Evolutionary conservation across 2,888 invertebrate species (phyloP).

Genomic region (Agonum fuliginosum): DNA sequence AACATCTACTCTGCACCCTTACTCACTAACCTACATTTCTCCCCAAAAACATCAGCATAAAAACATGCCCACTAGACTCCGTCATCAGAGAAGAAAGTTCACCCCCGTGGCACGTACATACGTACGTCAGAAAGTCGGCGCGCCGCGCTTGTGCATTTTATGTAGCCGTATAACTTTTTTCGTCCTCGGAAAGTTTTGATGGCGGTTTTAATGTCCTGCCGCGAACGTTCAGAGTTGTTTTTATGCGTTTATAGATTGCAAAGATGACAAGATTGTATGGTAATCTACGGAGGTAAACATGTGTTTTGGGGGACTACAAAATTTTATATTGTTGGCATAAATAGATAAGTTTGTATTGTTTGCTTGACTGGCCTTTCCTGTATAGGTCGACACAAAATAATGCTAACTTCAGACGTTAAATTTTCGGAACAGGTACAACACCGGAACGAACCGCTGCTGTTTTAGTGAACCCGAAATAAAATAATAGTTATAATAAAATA

Average conservation of each 20-base stretch:
- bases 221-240: constrained; percentile 15
- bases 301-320: too few relatives aligned
- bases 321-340: too few relatives aligned
- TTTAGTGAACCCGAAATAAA: too few relatives aligned
- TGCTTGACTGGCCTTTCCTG: too few relatives aligned
- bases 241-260: constrained; percentile 33
- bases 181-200: constrained; percentile 23
- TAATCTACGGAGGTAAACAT: too few relatives aligned
- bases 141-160: constrained; percentile 25
- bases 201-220: constrained; percentile 27
- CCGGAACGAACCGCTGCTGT: too few relatives aligned
- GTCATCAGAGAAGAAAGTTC: too few relatives aligned
- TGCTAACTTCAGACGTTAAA: too few relatives aligned
- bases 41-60: neutral
- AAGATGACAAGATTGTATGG: constrained; percentile 29
- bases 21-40: constrained; percentile 7
- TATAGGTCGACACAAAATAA: too few relatives aligned
- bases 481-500: too few relatives aligned
- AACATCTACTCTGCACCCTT: neutral
- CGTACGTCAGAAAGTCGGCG: neutral
- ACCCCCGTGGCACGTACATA: neutral
- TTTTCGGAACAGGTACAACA: too few relatives aligned
- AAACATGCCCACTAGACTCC: neutral
- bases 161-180: constrained; percentile 31
- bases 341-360: too few relatives aligned